phyloP scores from a whole-genome alignment of 92 coral and sea anemone genomes.

The Virgularia gustaviana region DNA sequence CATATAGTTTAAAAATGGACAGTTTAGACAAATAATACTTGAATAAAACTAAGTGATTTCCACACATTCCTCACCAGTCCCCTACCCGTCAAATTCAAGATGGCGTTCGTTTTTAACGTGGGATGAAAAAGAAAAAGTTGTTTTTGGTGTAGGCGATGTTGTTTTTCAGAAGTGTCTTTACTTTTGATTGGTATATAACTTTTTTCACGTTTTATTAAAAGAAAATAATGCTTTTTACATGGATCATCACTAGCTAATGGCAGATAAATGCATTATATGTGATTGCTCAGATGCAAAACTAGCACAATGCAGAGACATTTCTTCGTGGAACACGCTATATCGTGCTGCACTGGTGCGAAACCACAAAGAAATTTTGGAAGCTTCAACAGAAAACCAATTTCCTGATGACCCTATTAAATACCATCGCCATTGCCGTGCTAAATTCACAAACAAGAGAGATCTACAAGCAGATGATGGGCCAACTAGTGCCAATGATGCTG shows the following conservation, averaged over 20 bases:
- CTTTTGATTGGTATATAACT: no score
- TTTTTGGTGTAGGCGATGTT: no score
- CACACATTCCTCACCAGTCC: no score
- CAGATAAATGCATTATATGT: slow-evolving; percentile 54
- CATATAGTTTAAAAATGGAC: no score
- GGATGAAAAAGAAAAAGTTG: no score
- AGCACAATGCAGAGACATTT: slow-evolving; percentile 46
- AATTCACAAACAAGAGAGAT: slow-evolving; percentile 45
- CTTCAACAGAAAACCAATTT: slow-evolving; percentile 43
- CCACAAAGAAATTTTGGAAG: slow-evolving; percentile 46
- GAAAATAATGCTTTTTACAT: not conserved
- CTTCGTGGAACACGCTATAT: slow-evolving; percentile 52
- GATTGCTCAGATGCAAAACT: slow-evolving; percentile 32
- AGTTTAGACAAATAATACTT: no score
- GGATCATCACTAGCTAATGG: slow-evolving; percentile 22
- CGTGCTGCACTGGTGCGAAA: slow-evolving; percentile 51
- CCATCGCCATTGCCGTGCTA: slow-evolving; percentile 55
- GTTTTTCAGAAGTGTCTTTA: no score
- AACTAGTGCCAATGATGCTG: not conserved
- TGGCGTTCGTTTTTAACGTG: no score
- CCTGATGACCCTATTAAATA: slow-evolving; percentile 51
- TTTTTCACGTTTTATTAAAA: not conserved
- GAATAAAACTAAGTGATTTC: no score
- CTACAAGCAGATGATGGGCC: slow-evolving; percentile 27
- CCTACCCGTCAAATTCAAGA: no score